Percentiles rank a stretch among this genome's conserved stretches.
These are phyloP conservation scores for Erebia aethiops DNA, from an alignment of 2,888 invertebrate genomes.

Conservation along the genomic window DNA sequence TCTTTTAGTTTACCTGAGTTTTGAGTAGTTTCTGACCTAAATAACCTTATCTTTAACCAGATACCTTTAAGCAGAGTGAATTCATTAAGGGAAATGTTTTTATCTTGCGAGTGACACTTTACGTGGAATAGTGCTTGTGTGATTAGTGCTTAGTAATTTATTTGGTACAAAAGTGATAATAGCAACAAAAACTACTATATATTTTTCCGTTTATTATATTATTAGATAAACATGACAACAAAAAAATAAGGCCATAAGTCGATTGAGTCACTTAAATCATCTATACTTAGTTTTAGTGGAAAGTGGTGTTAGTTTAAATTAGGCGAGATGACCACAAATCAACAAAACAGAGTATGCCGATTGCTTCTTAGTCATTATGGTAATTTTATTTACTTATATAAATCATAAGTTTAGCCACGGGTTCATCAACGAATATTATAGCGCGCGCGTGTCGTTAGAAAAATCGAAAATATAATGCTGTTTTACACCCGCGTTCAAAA, in stretches of 20 bases:
- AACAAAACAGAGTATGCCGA: slow-evolving; percentile 50
- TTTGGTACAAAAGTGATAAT: too few species aligned
- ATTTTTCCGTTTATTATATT: not conserved
- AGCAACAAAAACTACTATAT: too few species aligned
- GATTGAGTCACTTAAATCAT: too few species aligned
- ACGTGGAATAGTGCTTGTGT: not conserved
- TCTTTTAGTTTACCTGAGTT: too few species aligned
- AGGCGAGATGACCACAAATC: slow-evolving; percentile 41
- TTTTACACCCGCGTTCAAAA: too few species aligned
- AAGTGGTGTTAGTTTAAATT: slow-evolving; percentile 12
- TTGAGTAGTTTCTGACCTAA: too few species aligned
- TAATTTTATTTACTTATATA: slow-evolving; percentile 46
- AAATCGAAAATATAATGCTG: too few species aligned
- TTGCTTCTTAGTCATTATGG: slow-evolving; percentile 65
- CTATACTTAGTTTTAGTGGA: slow-evolving; percentile 2
- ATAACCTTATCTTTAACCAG: too few species aligned
- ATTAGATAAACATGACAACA: not conserved
- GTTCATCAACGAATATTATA: not conserved
- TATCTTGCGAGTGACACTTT: too few species aligned
- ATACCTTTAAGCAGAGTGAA: too few species aligned
- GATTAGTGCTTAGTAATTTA: too few species aligned
- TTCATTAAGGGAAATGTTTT: not conserved
- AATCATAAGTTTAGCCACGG: not conserved
- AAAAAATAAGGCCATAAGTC: not conserved
- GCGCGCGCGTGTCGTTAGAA: too few species aligned